These are phyloP conservation scores for Pomatostomus ruficeps DNA, from an alignment of 2,113 vertebrate species.

Conservation along the genomic window DNA sequence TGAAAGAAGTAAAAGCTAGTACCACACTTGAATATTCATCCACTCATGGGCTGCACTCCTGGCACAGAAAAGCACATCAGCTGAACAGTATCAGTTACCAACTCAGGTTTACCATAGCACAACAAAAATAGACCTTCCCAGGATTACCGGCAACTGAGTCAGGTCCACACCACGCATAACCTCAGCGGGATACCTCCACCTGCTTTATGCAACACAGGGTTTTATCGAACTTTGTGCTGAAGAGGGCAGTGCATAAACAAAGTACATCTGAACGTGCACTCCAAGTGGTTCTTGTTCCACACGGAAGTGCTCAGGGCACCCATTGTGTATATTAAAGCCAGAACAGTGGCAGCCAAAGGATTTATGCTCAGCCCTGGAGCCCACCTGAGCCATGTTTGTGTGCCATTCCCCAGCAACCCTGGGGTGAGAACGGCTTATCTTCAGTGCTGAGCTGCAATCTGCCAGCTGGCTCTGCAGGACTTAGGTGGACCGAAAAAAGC, in stretches of 20 bases:
- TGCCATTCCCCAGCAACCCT: accelerated
- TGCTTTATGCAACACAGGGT: accelerated
- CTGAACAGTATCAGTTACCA: background rate
- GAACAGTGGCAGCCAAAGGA: accelerated
- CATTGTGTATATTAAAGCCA: accelerated
- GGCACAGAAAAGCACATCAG: accelerated
- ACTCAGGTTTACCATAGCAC: background rate
- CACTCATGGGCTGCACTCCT: accelerated
- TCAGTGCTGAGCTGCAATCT: accelerated
- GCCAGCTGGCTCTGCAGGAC: background rate
- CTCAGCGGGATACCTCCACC: accelerated
- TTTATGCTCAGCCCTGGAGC: too few species aligned
- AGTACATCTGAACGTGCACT: accelerated
- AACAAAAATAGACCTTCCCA: background rate
- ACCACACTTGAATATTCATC: accelerated
- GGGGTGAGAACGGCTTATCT: accelerated
- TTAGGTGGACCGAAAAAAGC: background rate
- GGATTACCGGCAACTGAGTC: accelerated
- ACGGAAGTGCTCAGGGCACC: accelerated
- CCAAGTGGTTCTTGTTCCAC: accelerated
- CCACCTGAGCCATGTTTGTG: accelerated
- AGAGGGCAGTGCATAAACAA: background rate
- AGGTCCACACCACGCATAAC: accelerated
- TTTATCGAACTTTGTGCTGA: background rate
- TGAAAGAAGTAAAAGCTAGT: too few species aligned